Base-by-base conservation (phyloP, 2,888 invertebrate species). In the Erebia ligea region DNA sequence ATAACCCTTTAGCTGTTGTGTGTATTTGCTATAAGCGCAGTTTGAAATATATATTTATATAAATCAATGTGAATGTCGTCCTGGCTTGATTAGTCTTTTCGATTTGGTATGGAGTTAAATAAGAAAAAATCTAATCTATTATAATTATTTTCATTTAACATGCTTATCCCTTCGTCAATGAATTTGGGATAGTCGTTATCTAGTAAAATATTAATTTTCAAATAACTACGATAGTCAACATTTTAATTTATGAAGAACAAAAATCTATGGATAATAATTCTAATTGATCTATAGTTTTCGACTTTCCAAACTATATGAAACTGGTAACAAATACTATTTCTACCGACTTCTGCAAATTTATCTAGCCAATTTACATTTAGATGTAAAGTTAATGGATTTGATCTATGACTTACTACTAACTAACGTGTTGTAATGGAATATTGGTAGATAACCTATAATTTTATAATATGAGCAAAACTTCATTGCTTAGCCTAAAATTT, bases 341-440 rank as follows among this genome's bases (percentile, higher is more conserved):
- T 76, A 76, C 76, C 69, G 76, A 76, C 73, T 74, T 76, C 70
- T 73, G 70, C 62, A 70, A 71, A 63, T 73, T 67, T 48, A 65
- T 67, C 73, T 74, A 73, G 70, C 70, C 74, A 74, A 73, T 75
- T 73, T 76, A 77, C 79, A 72, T 74, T 70, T 82, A 81, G 72
- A 76, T 81, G 80, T 82, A 82, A 79, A 77, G 76, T 78, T 79
- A 65, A 78, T 75, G 68, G 71, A 78, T 74, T 75, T 70, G 76
- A 76, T 80, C 81, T 83, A 77, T 77, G 76, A 77, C 75, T 76
- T 76, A 82, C 86, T 89, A 89, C 84, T 78, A 76, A 82, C 82
- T 83, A 84, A 81, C 78, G 91, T 91, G 91, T 91, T 91, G 91
- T 90, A 92, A 92, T 91, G 92, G 91, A 92, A 92, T 91, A 92